Percentiles rank a stretch among this genome's conserved stretches.
Conservation (phyloP, 2,113 vertebrate genomes). For the Epinephelus fuscoguttatus region DNA sequence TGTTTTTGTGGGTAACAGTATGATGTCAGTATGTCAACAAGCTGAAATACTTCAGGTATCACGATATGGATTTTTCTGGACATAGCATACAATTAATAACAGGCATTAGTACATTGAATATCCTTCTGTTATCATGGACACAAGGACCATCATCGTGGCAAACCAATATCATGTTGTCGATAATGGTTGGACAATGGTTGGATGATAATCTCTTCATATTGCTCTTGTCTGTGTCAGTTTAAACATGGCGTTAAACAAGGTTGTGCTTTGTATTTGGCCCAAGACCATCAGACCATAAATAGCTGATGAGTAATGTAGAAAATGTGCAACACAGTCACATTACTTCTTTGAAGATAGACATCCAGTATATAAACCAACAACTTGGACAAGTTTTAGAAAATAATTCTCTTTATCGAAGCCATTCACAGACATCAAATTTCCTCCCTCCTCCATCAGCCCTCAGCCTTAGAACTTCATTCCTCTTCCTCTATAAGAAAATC, state of each 20-base stretch:
- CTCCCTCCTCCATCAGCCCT: slow-evolving; percentile 20
- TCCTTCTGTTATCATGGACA: no score
- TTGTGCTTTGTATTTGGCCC: neutral
- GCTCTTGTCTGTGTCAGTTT: neutral
- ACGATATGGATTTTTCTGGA: no score
- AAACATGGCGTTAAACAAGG: neutral
- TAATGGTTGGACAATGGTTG: no score
- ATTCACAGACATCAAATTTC: slow-evolving; percentile 11
- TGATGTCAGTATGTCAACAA: no score
- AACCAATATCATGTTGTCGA: no score
- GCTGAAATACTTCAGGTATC: no score
- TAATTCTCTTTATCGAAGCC: neutral
- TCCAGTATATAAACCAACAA: no score
- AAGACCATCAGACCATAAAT: neutral
- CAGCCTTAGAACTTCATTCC: slow-evolving; percentile 47
- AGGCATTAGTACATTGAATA: no score
- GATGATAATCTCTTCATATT: no score
- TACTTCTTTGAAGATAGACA: neutral
- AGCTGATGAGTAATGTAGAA: neutral
- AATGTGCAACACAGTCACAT: neutral
- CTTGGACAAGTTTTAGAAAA: neutral
- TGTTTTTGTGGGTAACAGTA: no score
- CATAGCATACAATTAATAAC: no score
- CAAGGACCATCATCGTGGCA: no score
- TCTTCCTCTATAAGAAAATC: slow-evolving; percentile 60